These are phyloP conservation scores for Macrotus californicus DNA, from an alignment of 2,113 vertebrate species.

Conservation along the genomic window DNA sequence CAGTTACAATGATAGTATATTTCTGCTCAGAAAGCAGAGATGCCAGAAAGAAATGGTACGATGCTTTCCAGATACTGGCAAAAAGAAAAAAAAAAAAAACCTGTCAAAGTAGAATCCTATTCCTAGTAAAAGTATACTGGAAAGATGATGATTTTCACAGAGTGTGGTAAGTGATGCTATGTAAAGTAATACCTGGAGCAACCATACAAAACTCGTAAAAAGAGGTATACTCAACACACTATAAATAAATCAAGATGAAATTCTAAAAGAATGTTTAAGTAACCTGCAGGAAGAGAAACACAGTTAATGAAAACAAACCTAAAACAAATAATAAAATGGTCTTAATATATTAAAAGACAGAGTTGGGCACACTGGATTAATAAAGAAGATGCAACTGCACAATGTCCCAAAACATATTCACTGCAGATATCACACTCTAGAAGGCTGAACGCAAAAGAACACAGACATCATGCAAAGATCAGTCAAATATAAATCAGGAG, in stretches of 20 bases:
- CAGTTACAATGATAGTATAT: background rate
- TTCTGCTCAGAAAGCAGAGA: background rate
- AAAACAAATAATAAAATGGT: background rate
- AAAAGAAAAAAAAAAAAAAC: background rate
- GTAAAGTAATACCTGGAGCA: background rate
- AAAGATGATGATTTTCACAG: background rate
- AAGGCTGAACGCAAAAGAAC: background rate
- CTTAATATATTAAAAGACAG: background rate
- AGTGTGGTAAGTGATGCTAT: background rate
- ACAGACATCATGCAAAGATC: background rate
- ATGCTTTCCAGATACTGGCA: background rate
- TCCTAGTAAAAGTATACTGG: background rate
- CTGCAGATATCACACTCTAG: background rate
- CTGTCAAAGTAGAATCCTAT: background rate
- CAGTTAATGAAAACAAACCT: background rate
- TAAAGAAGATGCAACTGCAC: background rate
- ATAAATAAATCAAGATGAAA: background rate
- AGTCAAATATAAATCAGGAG: background rate
- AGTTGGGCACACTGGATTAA: background rate
- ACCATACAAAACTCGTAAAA: background rate
- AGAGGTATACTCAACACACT: background rate
- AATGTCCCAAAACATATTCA: background rate
- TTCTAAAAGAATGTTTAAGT: background rate
- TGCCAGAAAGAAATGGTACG: background rate
- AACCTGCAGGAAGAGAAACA: background rate